phyloP scores from a whole-genome alignment of 2,113 vertebrate genomes.

The Leptosomus discolor region DNA sequence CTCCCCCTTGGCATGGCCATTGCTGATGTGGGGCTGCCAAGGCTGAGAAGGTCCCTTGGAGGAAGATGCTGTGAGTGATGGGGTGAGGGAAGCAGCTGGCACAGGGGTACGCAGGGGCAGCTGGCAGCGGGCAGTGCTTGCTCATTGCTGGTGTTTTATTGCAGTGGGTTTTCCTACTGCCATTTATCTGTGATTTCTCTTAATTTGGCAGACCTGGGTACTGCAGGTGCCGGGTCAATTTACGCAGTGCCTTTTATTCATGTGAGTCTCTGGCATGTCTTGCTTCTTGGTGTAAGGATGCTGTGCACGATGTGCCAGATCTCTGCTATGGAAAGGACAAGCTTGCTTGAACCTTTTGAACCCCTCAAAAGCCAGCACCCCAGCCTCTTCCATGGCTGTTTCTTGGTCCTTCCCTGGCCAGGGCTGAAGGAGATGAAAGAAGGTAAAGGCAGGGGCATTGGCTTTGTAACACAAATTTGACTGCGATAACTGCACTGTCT shows the following conservation, averaged over 20 bases:
- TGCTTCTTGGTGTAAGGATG: background rate
- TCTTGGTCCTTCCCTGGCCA: background rate
- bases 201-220: background rate
- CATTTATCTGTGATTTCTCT: background rate
- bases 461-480: background rate
- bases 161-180: background rate
- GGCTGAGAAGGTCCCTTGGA: background rate
- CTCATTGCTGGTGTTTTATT: background rate
- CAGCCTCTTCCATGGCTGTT: background rate
- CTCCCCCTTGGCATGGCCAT: background rate
- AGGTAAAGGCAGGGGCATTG: background rate
- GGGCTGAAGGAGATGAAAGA: background rate
- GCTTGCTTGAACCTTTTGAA: background rate
- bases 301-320: background rate
- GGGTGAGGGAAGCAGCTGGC: background rate
- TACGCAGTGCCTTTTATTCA: background rate
- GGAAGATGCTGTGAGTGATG: background rate
- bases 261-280: background rate
- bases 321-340: background rate
- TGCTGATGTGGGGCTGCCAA: accelerated
- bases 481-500: background rate
- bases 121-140: accelerated
- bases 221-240: background rate
- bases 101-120: background rate
- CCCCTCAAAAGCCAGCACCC: background rate